phyloP scores from a whole-genome alignment of 2,888 invertebrate species.

The Agriopis leucophaearia region DNA sequence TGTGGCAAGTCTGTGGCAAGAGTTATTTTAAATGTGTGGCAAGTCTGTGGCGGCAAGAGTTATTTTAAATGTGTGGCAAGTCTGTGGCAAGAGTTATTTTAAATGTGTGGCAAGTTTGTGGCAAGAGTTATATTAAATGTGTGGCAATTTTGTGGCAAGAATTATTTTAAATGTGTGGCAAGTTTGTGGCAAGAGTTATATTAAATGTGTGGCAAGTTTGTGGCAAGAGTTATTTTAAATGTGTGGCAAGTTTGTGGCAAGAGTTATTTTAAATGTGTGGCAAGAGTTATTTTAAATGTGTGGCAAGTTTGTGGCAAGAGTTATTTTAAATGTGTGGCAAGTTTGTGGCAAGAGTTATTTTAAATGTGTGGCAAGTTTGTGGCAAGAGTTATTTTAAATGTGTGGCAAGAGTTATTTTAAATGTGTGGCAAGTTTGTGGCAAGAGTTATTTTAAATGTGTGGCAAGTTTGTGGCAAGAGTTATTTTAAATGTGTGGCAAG shows the following conservation, averaged over 20 bases:
- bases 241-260: background rate
- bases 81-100: background rate
- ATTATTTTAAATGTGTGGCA: background rate
- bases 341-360: background rate
- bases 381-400: background rate
- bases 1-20: no score
- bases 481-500: background rate
- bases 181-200: background rate
- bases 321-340: background rate
- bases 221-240: background rate
- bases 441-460: no score
- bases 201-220: background rate
- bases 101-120: background rate
- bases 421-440: background rate
- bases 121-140: background rate
- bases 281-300: no score
- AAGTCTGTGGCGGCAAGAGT: background rate
- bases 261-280: no score
- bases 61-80: background rate
- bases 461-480: background rate
- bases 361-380: background rate
- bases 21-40: background rate
- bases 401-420: background rate
- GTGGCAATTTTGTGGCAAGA: background rate
- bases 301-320: background rate